These are phyloP conservation scores for Erebia ligea DNA, from an alignment of 2,888 invertebrate species.

Conservation along the genomic window DNA sequence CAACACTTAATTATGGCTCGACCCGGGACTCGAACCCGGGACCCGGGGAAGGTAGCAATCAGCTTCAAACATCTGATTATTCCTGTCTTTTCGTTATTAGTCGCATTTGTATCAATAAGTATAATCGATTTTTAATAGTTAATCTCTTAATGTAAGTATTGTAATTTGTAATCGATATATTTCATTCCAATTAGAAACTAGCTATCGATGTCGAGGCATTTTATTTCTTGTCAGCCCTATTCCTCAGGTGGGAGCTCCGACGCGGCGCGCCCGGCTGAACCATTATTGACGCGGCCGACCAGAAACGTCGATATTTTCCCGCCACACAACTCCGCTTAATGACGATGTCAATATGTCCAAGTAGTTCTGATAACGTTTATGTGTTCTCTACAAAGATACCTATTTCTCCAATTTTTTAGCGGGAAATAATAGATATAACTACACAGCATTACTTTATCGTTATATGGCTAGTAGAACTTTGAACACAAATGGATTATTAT, in stretches of 20 bases:
- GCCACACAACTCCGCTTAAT: conserved; percentile 44
- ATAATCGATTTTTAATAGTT: no score
- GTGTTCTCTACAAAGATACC: neutral
- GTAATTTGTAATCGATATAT: no score
- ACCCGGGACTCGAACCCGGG: no score
- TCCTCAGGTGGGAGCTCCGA: conserved; percentile 43
- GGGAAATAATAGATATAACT: no score
- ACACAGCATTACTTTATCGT: no score
- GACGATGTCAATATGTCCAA: conserved; percentile 42
- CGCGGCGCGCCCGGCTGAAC: conserved; percentile 45
- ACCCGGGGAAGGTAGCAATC: no score
- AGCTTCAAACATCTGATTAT: no score
- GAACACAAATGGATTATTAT: neutral
- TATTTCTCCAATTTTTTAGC: neutral
- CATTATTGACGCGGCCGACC: conserved; percentile 47
- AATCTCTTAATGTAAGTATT: no score
- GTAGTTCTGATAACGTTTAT: conserved; percentile 34
- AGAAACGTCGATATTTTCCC: conserved; percentile 46
- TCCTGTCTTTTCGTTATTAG: no score
- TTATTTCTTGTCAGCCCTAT: conserved; percentile 31
- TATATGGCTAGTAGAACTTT: neutral
- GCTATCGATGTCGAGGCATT: conserved; percentile 32
- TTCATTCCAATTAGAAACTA: no score
- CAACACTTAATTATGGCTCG: no score
- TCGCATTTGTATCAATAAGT: no score